A percentile compares a stretch with the other conserved stretches of the same genome.
These are phyloP conservation scores for Drosophila mercatorum DNA, from an alignment of 2,888 invertebrate genomes.

Conservation along the genomic window DNA sequence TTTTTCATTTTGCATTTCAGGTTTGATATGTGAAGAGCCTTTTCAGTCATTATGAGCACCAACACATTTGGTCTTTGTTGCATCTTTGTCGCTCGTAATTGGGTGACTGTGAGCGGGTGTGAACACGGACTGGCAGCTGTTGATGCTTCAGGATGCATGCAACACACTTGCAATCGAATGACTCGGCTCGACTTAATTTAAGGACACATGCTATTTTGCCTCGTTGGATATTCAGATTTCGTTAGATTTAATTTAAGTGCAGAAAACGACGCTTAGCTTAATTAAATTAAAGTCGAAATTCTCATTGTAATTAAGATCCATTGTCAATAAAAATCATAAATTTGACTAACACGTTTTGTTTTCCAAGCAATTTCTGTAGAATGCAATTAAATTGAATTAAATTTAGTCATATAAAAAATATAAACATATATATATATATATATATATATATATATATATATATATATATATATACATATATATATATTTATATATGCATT, in stretches of 20 bases:
- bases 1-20: slow-evolving; percentile 26
- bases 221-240: background rate
- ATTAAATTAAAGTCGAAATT: background rate
- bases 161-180: slow-evolving; percentile 30
- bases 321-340: slow-evolving; percentile 16
- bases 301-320: background rate
- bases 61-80: slow-evolving; percentile 7
- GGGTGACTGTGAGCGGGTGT: background rate
- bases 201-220: slow-evolving; percentile 6
- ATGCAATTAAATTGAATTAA: slow-evolving; percentile 64
- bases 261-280: slow-evolving; percentile 4
- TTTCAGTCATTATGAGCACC: slow-evolving; percentile 29
- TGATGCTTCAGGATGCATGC: slow-evolving; percentile 14
- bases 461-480: too few relatives aligned
- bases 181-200: slow-evolving; percentile 20
- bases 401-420: too few relatives aligned
- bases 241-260: slow-evolving; percentile 3
- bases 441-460: too few relatives aligned
- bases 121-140: slow-evolving; percentile 10
- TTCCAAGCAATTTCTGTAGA: slow-evolving; percentile 17
- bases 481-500: background rate
- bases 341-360: slow-evolving; percentile 28
- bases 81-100: slow-evolving; percentile 3
- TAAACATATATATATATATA: too few relatives aligned
- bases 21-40: slow-evolving; percentile 45